These are phyloP conservation scores for Lepetodrilus schrolli DNA, from an alignment of 2,888 invertebrate genomes.

Conservation along the genomic window DNA sequence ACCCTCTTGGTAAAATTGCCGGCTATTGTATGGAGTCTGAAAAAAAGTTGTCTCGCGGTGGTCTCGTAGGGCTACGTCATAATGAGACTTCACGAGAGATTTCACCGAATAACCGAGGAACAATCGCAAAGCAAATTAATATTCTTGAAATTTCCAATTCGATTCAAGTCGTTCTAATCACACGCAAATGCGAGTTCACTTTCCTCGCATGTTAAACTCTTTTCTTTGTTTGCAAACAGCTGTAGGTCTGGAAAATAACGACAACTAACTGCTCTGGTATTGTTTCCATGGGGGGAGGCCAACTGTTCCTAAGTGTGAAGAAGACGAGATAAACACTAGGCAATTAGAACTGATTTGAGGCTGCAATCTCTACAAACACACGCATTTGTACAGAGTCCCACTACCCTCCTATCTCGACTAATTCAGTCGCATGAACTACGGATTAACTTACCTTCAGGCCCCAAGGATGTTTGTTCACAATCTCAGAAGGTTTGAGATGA, in stretches of 20 bases:
- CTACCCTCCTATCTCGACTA: neutral
- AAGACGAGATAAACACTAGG: neutral
- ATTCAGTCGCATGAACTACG: constrained; percentile 5
- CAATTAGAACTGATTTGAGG: constrained; percentile 17
- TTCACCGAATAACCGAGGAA: constrained; percentile 16
- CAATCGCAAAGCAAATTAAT: constrained; percentile 34
- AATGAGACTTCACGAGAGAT: constrained; percentile 29
- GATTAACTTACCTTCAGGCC: constrained; percentile 6
- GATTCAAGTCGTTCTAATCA: constrained; percentile 24
- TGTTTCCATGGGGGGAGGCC: constrained; percentile 22
- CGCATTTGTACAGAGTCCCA: neutral
- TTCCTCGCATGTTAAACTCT: constrained; percentile 2
- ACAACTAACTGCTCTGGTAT: constrained; percentile 16
- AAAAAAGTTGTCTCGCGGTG: constrained; percentile 19
- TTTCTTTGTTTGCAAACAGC: constrained; percentile 14
- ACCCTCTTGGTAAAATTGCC: constrained; percentile 26
- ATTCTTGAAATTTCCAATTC: constrained; percentile 24
- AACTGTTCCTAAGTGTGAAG: constrained; percentile 20
- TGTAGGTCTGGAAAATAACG: constrained; percentile 27
- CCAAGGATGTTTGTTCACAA: neutral
- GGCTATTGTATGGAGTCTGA: constrained; percentile 28
- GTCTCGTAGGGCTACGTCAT: neutral
- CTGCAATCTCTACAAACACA: constrained; percentile 18
- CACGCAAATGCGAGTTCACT: constrained; percentile 20
- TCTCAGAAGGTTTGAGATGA: neutral